These are phyloP conservation scores for Toxostoma redivivum DNA, from an alignment of 2,113 vertebrate species.

Conservation along the genomic window DNA sequence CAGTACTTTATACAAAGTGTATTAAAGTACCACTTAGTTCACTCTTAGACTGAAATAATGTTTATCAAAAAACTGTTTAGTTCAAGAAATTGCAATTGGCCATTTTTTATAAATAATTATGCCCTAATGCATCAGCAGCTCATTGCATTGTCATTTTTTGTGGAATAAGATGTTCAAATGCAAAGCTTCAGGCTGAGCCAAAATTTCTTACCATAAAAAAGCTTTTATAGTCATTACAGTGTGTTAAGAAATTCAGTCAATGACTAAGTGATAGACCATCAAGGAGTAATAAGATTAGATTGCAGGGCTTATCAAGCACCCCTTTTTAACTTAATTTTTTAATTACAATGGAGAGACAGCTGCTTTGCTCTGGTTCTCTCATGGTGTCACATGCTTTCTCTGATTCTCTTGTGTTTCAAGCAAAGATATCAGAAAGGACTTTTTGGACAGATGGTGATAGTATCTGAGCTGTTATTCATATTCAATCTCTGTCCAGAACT, in stretches of 20 bases:
- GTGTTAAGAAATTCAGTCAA: not conserved
- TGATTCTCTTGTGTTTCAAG: not conserved
- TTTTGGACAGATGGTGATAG: constrained; percentile 59
- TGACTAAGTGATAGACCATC: not conserved
- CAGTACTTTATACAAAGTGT: not conserved
- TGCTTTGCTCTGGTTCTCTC: not conserved
- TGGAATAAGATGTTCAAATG: not conserved
- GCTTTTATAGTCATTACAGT: not conserved
- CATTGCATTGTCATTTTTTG: not conserved
- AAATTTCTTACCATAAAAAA: not conserved
- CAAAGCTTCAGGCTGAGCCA: not conserved
- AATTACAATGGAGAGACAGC: not conserved
- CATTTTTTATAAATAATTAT: not conserved
- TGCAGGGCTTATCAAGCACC: not conserved
- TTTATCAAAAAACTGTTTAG: not conserved
- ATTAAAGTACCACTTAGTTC: not conserved
- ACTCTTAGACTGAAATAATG: not conserved
- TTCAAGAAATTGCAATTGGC: not conserved
- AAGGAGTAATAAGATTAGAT: not conserved
- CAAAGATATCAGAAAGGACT: constrained; percentile 51
- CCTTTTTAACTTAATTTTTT: not conserved
- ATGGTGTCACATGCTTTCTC: not conserved
- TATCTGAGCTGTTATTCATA: constrained; percentile 56
- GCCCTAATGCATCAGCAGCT: not conserved
- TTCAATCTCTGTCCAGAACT: constrained; percentile 24